phyloP scores from a whole-genome alignment of 2,113 vertebrate genomes.

The Macquaria ambigua region DNA sequence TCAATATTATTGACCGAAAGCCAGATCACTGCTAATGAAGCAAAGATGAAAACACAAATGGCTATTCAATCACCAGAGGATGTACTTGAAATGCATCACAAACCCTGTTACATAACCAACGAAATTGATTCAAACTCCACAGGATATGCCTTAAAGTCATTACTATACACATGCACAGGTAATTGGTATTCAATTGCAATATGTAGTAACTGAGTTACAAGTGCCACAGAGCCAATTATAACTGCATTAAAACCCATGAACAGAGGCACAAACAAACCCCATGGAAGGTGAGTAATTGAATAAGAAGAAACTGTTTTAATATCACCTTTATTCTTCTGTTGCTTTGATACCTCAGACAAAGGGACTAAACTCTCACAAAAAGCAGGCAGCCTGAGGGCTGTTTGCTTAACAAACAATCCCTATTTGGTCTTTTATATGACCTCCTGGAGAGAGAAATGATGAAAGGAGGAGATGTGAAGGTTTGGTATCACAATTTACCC shows the following conservation, averaged over 20 bases:
- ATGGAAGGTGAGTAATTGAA: constrained; percentile 52
- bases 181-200: constrained; percentile 60
- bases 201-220: constrained; percentile 53
- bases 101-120: constrained; percentile 33
- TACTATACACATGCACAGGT: constrained; percentile 46
- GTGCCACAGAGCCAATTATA: constrained; percentile 53
- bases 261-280: constrained; percentile 47
- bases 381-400: constrained; percentile 11
- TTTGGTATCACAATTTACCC: constrained; percentile 34
- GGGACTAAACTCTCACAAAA: constrained; percentile 12
- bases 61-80: constrained; percentile 53
- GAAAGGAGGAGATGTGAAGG: constrained; percentile 44
- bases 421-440: constrained; percentile 42
- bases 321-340: constrained; percentile 36
- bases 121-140: constrained; percentile 55
- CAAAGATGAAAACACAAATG: constrained; percentile 73
- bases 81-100: constrained; percentile 58
- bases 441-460: constrained; percentile 50
- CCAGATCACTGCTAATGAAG: constrained; percentile 68
- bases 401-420: constrained; percentile 30
- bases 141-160: constrained; percentile 68
- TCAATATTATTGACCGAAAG: constrained; percentile 49
- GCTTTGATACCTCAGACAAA: constrained; percentile 40
- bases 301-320: constrained; percentile 47
- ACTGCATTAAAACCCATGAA: constrained; percentile 53